Percentiles rank a stretch among this genome's conserved stretches.
These are phyloP conservation scores for Microctenopoma steveboyesi DNA, from an alignment of 2,797 vertebrate species.

Conservation along the genomic window DNA sequence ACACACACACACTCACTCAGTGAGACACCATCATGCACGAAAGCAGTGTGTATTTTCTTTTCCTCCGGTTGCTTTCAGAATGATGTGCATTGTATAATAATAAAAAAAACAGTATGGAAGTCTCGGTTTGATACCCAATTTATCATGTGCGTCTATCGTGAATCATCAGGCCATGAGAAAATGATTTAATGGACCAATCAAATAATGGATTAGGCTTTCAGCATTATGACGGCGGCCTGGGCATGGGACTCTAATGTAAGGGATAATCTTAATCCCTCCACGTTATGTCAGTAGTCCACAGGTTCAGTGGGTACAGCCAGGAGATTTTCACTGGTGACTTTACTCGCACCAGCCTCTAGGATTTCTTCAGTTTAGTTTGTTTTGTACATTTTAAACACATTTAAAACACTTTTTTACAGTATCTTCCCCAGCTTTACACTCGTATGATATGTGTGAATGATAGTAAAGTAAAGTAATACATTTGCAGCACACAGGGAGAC, in stretches of 20 bases:
- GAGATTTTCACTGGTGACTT: slow-evolving; percentile 70
- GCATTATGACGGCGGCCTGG: slow-evolving; percentile 70
- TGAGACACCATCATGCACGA: slow-evolving; percentile 15
- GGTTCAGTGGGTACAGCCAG: slow-evolving; percentile 70
- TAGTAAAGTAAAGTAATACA: slow-evolving; percentile 47
- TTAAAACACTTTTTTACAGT: too few relatives aligned
- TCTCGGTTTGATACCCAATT: slow-evolving; percentile 35
- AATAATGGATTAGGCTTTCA: slow-evolving; percentile 81
- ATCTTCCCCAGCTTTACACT: not conserved
- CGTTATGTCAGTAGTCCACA: slow-evolving; percentile 79
- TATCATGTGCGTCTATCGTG: slow-evolving; percentile 49
- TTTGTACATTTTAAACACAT: not conserved
- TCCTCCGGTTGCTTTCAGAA: slow-evolving; percentile 17
- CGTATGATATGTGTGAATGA: slow-evolving; percentile 38
- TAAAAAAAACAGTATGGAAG: slow-evolving; percentile 2
- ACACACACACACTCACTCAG: slow-evolving; percentile 23
- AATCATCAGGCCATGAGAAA: slow-evolving; percentile 62
- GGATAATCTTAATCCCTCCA: slow-evolving; percentile 79
- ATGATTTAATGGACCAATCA: slow-evolving; percentile 76
- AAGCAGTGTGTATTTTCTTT: slow-evolving; percentile 24
- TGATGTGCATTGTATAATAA: slow-evolving; percentile 29
- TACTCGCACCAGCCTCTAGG: slow-evolving; percentile 39
- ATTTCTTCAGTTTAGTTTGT: slow-evolving; percentile 26
- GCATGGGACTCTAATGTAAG: slow-evolving; percentile 74
- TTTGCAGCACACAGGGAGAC: slow-evolving; percentile 35